Base-by-base conservation (phyloP, 2,888 invertebrate genomes). In the Anaspis maculata region DNA sequence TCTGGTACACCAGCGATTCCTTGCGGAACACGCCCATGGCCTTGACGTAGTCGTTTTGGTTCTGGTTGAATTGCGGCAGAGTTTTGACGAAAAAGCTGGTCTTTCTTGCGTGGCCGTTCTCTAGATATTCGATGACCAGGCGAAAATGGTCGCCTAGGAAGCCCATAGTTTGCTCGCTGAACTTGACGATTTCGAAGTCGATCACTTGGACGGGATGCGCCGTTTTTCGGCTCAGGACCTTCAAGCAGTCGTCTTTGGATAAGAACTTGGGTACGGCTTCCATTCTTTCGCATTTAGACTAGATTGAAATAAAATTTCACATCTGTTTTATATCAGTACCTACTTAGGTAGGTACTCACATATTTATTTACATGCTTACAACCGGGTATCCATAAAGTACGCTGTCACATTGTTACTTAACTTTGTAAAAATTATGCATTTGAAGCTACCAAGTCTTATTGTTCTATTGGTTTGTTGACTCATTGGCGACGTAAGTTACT, bases 11-110 rank as follows among this genome's bases (percentile, higher is more conserved):
- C 2, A 45, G 19, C 2, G 41, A 46, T 49, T 62, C 61, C 43
- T 61, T 61, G 13, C 61, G 52, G 41, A 74, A 74, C 0, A 71
- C 67, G 1, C 68, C 68, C 35, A 67, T 62, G 13, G 64, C 55
- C 25, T 64, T 57, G 1, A 74, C 45, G 41, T 72, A 73, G 2
- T 66, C 67, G 44, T 70, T 70, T 51, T 71, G 72, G 7, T 45
- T 47, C 7, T 59, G 52, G 30, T 74, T 67, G n/a, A 28, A 23
- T 35, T 63, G 61, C 0, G 81, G 79, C 28, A 76, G 57, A 4
- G 71, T 67, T 57, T 82, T 82, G 1, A 77, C 59, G 48, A 82
- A 82, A 38, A 9, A 24, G 4, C 75, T 72, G 12, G 55, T 55
- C 1, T 5, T 24, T 6, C 5, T 5, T 9, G 63, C 22, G 10